Conservation (phyloP, 2,797 vertebrate genomes). For the Eospalax fontanierii region DNA sequence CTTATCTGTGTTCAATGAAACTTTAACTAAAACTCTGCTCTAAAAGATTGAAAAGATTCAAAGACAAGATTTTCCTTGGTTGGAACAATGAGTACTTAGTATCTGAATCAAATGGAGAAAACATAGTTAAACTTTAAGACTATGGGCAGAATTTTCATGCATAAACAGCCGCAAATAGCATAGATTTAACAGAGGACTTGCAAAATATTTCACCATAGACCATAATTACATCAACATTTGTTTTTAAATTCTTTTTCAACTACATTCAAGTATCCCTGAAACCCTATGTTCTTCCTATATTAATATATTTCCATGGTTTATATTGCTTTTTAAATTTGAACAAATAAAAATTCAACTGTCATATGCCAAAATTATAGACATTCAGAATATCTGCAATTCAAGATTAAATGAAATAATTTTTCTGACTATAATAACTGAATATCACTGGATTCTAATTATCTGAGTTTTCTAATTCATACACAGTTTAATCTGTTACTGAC, state of each 20-base stretch:
- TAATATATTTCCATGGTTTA: constrained; percentile 22
- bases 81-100: background rate
- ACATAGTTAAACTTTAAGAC: background rate
- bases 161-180: constrained; percentile 1
- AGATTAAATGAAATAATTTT: background rate
- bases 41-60: constrained; percentile 39
- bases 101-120: constrained; percentile 20
- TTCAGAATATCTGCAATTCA: constrained; percentile 52
- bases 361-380: background rate
- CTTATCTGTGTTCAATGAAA: constrained; percentile 2
- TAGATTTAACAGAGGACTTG: background rate
- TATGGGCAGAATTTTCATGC: background rate
- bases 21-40: constrained; percentile 28
- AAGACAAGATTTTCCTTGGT: background rate
- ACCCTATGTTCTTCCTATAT: background rate
- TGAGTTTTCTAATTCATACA: background rate
- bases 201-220: background rate
- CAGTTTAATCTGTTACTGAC: background rate
- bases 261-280: background rate
- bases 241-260: constrained; percentile 1
- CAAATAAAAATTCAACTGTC: constrained; percentile 32
- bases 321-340: background rate
- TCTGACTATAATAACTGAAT: background rate
- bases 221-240: background rate
- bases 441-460: background rate